phyloP scores from a whole-genome alignment of 2,888 invertebrate genomes.

The Noctuana brunneofusca region DNA sequence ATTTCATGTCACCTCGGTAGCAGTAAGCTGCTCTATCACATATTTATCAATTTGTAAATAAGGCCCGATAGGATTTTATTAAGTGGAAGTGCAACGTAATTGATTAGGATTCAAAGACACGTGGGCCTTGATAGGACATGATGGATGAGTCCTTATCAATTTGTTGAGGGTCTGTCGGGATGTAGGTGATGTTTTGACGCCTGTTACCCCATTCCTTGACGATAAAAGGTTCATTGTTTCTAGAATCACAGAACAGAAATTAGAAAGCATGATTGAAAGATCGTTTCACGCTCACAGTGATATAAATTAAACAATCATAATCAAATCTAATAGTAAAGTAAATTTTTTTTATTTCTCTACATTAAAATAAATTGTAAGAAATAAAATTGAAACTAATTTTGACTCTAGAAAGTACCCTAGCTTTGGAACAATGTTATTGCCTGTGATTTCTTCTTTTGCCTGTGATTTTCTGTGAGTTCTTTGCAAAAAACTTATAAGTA shows the following conservation, averaged over 20 bases:
- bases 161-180: conserved; percentile 45
- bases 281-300: not conserved
- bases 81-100: conserved; percentile 65
- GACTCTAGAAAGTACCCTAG: too few species aligned
- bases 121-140: conserved; percentile 55
- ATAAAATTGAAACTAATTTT: too few species aligned
- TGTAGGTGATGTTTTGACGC: conserved; percentile 39
- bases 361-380: too few species aligned
- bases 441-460: too few species aligned
- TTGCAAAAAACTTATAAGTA: too few species aligned
- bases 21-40: conserved; percentile 50
- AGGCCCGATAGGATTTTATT: conserved; percentile 64
- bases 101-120: conserved; percentile 58
- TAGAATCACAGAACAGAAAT: not conserved
- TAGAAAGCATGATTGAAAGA: not conserved
- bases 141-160: conserved; percentile 52
- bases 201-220: conserved; percentile 35
- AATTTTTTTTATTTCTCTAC: too few species aligned
- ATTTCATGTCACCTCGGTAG: conserved; percentile 52
- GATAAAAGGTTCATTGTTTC: conserved; percentile 33
- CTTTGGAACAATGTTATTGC: too few species aligned
- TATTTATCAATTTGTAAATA: conserved; percentile 72
- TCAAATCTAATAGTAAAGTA: too few species aligned
- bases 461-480: too few species aligned
- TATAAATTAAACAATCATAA: too few species aligned